Base-by-base conservation (phyloP, 2,888 invertebrate species). In the Drosophila incognita region DNA sequence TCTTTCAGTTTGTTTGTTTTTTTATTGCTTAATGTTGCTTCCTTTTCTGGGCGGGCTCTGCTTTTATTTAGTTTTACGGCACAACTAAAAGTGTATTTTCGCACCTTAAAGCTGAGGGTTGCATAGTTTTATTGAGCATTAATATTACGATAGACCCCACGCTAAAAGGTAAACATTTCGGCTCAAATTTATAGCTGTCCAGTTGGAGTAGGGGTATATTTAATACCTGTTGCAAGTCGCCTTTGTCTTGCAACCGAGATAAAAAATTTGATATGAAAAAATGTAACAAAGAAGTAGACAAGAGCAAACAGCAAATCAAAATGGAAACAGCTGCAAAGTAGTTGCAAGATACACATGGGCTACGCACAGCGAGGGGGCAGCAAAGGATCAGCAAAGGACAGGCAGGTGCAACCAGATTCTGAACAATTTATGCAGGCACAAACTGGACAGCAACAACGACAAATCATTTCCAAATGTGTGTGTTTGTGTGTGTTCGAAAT, bases 341-440 rank as follows among this genome's bases (percentile, higher is more conserved):
- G 69, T 64, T 67, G 56, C 42, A 63, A 68, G 71, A 77, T 64
- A 71, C 68, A 81, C 77, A 77, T 73, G 78, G 66, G 60, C 58
- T 18, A 62, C 63, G 70, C 78, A 75, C 78, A 78, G 80, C 80
- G 61, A 67, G 80, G 56, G 35, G 58, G 18, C 49, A 54, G 60
- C 40, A 48, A 67, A 81, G 74, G 71, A 77, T 80, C 80, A 58
- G 57, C 46, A 33, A 35, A 65, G 57, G 61, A 69, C 75, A 74
- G 71, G 82, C 83, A 83, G 83, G 85, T 85, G 83, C 80, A 85
- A 73, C 70, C 73, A 70, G 65, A 72, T 61, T 64, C 38, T 57
- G 38, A 49, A 54, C 53, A 82, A 77, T 80, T 76, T 84, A 77
- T 84, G 76, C 82, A 74, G 80, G 76, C 71, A 51, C 67, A 72